A percentile compares a stretch with the other conserved stretches of the same genome.
Conservation (phyloP, 2,797 vertebrate genomes). For the Furcifer pardalis region DNA sequence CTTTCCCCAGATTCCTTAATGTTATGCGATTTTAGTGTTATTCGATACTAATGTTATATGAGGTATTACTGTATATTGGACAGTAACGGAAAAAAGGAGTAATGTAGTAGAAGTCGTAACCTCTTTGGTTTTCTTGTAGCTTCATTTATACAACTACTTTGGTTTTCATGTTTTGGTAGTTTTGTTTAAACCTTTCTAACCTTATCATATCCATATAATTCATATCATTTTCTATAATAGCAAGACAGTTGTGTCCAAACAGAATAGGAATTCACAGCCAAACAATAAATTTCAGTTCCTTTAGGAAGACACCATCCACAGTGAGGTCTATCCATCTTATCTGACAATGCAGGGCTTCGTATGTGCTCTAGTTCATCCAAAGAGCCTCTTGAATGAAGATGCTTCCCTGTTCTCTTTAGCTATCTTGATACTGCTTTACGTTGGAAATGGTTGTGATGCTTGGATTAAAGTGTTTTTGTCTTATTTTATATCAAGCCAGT, state of each 20-base stretch:
- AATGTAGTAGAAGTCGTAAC: not conserved
- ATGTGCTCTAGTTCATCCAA: not conserved
- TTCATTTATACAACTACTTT: not conserved
- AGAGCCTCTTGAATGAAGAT: not conserved
- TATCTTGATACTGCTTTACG: not conserved
- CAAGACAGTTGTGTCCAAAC: too few relatives aligned
- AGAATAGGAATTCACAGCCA: not conserved
- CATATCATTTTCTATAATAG: not conserved
- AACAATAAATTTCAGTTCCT: not conserved
- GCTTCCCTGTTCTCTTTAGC: not conserved
- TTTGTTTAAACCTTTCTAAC: not conserved
- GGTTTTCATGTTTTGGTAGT: not conserved
- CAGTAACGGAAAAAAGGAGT: not conserved
- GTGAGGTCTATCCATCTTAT: too few relatives aligned
- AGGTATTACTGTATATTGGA: too few relatives aligned
- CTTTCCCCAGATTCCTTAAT: too few relatives aligned
- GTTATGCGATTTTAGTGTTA: too few relatives aligned
- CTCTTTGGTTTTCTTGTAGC: not conserved
- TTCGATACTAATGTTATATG: too few relatives aligned
- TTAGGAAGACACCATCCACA: too few relatives aligned
- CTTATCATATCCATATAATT: not conserved
- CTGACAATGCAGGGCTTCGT: too few relatives aligned
- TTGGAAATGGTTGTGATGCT: not conserved
- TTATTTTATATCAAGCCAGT: not conserved
- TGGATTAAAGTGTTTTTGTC: not conserved